These are phyloP conservation scores for Sorex maritimensis DNA, from an alignment of 2,797 vertebrate genomes.

Conservation along the genomic window DNA sequence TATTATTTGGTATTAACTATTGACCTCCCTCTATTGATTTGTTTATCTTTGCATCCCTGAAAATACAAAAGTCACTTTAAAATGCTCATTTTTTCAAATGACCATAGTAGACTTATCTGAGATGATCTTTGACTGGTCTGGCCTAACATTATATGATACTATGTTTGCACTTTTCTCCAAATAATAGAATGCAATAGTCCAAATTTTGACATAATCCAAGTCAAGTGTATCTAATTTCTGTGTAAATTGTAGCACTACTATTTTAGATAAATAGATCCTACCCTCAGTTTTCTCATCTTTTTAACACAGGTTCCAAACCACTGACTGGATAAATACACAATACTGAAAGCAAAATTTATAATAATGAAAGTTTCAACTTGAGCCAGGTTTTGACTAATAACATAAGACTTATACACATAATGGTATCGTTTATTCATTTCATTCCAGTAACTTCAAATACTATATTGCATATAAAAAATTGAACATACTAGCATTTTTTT, in stretches of 20 bases:
- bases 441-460: slow-evolving; percentile 70
- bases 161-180: slow-evolving; percentile 32
- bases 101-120: background rate
- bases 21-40: slow-evolving; percentile 15
- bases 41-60: slow-evolving; percentile 18
- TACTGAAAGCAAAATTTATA: slow-evolving; percentile 80
- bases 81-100: slow-evolving; percentile 2
- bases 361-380: slow-evolving; percentile 81
- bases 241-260: slow-evolving; percentile 50
- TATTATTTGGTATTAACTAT: slow-evolving; percentile 9
- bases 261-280: slow-evolving; percentile 66
- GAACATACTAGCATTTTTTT: slow-evolving; percentile 57
- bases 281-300: slow-evolving; percentile 71
- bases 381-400: slow-evolving; percentile 79
- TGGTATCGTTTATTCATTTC: slow-evolving; percentile 75
- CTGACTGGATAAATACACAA: slow-evolving; percentile 71
- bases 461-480: slow-evolving; percentile 63
- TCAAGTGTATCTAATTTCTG: slow-evolving; percentile 62
- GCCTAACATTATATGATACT: background rate
- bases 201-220: slow-evolving; percentile 38
- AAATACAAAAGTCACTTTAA: slow-evolving; percentile 61
- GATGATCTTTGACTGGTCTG: background rate
- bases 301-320: slow-evolving; percentile 79
- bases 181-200: slow-evolving; percentile 34
- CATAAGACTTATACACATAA: slow-evolving; percentile 73